These are phyloP conservation scores for Steromphala cineraria DNA, from an alignment of 2,888 invertebrate species.

Conservation along the genomic window DNA sequence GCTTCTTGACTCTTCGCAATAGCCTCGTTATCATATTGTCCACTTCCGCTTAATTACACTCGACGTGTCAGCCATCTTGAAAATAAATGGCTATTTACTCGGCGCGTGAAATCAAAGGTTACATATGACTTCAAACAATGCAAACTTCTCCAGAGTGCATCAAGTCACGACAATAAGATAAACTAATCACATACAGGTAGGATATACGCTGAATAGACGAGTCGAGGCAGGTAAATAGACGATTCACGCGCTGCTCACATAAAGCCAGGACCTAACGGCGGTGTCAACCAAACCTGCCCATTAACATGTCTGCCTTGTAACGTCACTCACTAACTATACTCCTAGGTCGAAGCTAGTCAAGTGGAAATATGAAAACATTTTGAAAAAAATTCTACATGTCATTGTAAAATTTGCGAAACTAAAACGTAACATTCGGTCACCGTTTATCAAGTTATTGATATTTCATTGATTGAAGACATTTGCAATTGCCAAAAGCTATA, in stretches of 20 bases:
- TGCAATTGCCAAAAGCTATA: too few species aligned
- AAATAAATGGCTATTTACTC: not conserved
- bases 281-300: too few species aligned
- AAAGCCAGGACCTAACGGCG: too few species aligned
- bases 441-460: too few species aligned
- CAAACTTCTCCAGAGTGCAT: not conserved
- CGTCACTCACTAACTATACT: too few species aligned
- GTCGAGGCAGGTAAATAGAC: not conserved
- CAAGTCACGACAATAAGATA: not conserved
- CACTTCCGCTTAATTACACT: not conserved
- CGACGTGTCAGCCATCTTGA: not conserved
- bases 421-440: too few species aligned
- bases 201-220: not conserved
- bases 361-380: too few species aligned
- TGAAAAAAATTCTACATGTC: too few species aligned
- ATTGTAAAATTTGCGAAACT: too few species aligned
- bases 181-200: not conserved
- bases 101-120: not conserved
- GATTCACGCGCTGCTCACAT: not conserved
- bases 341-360: too few species aligned
- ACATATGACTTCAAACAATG: not conserved
- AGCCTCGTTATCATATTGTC: slow-evolving; percentile 1
- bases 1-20: not conserved
- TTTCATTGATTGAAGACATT: too few species aligned
- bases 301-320: too few species aligned